Evolutionary conservation across 2,797 vertebrate species (phyloP), one percentile per base, ranked within the genome.

Genomic region (Phataginus tricuspis): DNA sequence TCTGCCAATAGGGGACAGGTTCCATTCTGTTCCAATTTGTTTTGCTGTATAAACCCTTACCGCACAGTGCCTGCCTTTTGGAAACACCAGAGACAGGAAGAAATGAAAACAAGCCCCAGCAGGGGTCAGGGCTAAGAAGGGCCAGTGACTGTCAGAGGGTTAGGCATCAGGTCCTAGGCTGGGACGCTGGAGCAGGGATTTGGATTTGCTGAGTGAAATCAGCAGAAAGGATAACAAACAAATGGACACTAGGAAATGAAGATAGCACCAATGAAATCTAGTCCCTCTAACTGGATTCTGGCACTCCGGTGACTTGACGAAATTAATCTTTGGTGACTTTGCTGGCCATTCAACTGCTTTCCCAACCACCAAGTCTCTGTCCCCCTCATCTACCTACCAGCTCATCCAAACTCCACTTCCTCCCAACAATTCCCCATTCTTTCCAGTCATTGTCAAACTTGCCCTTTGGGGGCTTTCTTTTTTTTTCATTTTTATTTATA

Each of bases 1-100:
- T 98, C 94, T 98, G 95, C 99, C 98, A 91, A 99, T 69, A 57
- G 99, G 98, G 39, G 99, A 99, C 68, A 99, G 45, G 96, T 99
- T 98, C 99, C 99, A 99, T 63, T 96, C 96, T 4, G 99, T 72
- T 13, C 98, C 98, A 68, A 97, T 95, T 34, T 97, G 83, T 69
- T 98, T 99, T 5, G 97, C 0, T 86, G 97, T 98, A 45, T 45
- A 45, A 45, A 11, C 10, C 45, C 45, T 45, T 45, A 45, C 45
- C 1, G 45, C 45, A 45, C 37, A 93, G 86, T 18, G 25, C 23
- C 31, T 63, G 15, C 42, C 51, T 93, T 79, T 83, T 39, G 49
- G 77, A 96, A 88, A 88, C 8, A 88, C n/a, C 77, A 71, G 31
- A 95, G 77, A 87, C 2, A 86, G 74, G 61, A n/a, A 78, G 31